Conservation (phyloP, 92 coral and sea anemone genomes). For the Scolanthus callimorphus region DNA sequence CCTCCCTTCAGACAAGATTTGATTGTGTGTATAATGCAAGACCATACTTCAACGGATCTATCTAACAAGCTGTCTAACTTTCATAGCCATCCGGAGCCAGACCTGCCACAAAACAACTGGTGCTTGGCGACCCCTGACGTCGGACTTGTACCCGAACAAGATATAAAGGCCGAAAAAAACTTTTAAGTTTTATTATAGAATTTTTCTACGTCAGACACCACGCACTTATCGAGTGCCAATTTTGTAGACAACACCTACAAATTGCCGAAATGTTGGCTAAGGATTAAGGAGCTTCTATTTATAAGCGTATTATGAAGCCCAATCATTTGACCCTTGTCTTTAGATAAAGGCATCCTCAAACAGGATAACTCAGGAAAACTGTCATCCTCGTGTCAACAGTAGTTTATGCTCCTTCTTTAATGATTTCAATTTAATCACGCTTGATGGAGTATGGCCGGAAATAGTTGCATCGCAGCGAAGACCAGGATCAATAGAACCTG, state of each 20-base stretch:
- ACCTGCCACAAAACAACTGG: too few relatives aligned
- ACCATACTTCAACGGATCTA: too few relatives aligned
- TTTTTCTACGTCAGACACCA: not conserved
- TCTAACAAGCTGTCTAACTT: too few relatives aligned
- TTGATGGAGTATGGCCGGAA: constrained; percentile 61
- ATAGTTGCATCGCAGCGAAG: constrained; percentile 54
- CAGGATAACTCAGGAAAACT: constrained; percentile 71
- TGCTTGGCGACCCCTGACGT: too few relatives aligned
- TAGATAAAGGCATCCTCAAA: constrained; percentile 9
- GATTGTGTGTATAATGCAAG: too few relatives aligned
- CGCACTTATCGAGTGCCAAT: not conserved
- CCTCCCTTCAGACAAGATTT: too few relatives aligned
- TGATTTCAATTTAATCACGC: constrained; percentile 67
- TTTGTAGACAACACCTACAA: too few relatives aligned
- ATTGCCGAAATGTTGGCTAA: too few relatives aligned
- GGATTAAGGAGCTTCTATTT: not conserved
- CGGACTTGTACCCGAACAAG: too few relatives aligned
- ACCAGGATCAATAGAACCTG: constrained; percentile 10
- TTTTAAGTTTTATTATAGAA: not conserved
- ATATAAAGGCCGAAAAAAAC: too few relatives aligned
- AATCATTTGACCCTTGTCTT: constrained; percentile 29
- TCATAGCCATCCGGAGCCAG: too few relatives aligned
- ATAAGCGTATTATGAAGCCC: not conserved
- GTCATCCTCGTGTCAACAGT: constrained; percentile 65
- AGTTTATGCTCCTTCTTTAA: constrained; percentile 32